phyloP scores from a whole-genome alignment of 2,888 invertebrate species.

The Pediacus dermestoides region DNA sequence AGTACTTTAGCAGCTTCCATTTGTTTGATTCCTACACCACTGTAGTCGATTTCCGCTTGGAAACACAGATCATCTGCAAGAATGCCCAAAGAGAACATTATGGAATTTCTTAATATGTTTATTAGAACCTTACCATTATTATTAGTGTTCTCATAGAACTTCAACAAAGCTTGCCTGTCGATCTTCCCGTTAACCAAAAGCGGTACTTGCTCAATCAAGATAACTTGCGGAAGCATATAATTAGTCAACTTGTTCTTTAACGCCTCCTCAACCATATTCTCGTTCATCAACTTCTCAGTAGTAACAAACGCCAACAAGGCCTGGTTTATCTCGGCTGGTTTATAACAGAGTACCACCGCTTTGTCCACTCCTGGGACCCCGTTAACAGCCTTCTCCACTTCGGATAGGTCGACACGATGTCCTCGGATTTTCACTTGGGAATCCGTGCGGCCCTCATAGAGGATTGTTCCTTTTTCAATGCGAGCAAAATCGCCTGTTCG shows the following conservation, averaged over 20 bases:
- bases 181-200: slow-evolving; percentile 83
- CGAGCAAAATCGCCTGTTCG: slow-evolving; percentile 83
- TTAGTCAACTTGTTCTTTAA: slow-evolving; percentile 63
- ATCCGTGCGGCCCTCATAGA: slow-evolving; percentile 80
- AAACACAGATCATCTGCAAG: slow-evolving; percentile 54
- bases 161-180: slow-evolving; percentile 74
- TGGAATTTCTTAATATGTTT: slow-evolving; percentile 5
- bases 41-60: slow-evolving; percentile 64
- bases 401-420: slow-evolving; percentile 78
- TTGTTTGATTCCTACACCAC: slow-evolving; percentile 58
- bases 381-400: slow-evolving; percentile 73
- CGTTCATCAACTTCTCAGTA: slow-evolving; percentile 47
- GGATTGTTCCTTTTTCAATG: slow-evolving; percentile 61
- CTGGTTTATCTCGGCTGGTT: slow-evolving; percentile 68
- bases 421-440: slow-evolving; percentile 83
- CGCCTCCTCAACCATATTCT: slow-evolving; percentile 61
- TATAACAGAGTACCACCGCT: slow-evolving; percentile 75
- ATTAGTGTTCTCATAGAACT: slow-evolving; percentile 69
- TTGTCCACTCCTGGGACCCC: slow-evolving; percentile 67
- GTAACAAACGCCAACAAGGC: slow-evolving; percentile 67
- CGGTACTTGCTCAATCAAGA: slow-evolving; percentile 71
- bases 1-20: slow-evolving; percentile 64
- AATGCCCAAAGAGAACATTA: slow-evolving; percentile 1
- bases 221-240: slow-evolving; percentile 79
- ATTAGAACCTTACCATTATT: slow-evolving; percentile 61